A percentile compares a stretch with the other conserved stretches of the same genome.
Conservation (phyloP, 1,140 invertebrate genomes). For the Melipona quadrifasciata region DNA sequence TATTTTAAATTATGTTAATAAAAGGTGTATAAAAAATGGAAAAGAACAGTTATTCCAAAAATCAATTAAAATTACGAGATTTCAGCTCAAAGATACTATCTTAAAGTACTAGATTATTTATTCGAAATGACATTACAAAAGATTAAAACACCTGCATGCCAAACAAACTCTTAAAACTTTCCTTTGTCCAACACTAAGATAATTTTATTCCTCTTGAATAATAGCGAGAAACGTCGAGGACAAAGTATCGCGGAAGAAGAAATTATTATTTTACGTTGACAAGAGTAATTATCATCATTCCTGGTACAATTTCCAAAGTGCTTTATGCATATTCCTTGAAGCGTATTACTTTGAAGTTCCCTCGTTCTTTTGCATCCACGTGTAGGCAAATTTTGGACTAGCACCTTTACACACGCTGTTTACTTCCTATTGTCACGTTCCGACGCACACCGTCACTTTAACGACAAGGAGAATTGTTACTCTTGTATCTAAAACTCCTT, state of each 20-base stretch:
- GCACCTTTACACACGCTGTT: neutral
- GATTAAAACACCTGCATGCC: neutral
- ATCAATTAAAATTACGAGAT: neutral
- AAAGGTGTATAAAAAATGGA: neutral
- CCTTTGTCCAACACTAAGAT: neutral
- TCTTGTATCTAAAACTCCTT: neutral
- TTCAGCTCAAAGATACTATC: too few species aligned
- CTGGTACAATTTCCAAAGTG: neutral
- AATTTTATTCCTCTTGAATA: neutral
- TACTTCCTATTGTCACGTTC: neutral
- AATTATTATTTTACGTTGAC: neutral
- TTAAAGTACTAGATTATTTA: too few species aligned
- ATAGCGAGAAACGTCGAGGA: neutral
- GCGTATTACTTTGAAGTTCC: conserved; percentile 2
- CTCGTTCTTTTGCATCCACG: neutral
- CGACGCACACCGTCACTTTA: neutral
- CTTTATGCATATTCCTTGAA: neutral
- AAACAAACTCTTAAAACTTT: neutral
- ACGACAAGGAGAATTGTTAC: neutral
- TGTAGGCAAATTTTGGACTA: neutral
- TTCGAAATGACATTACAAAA: neutral
- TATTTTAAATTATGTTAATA: neutral
- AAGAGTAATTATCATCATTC: neutral
- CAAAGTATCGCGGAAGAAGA: neutral
- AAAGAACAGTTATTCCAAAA: too few species aligned